These are phyloP conservation scores for Aphodius granarius DNA, from an alignment of 2,888 invertebrate species.

Conservation along the genomic window DNA sequence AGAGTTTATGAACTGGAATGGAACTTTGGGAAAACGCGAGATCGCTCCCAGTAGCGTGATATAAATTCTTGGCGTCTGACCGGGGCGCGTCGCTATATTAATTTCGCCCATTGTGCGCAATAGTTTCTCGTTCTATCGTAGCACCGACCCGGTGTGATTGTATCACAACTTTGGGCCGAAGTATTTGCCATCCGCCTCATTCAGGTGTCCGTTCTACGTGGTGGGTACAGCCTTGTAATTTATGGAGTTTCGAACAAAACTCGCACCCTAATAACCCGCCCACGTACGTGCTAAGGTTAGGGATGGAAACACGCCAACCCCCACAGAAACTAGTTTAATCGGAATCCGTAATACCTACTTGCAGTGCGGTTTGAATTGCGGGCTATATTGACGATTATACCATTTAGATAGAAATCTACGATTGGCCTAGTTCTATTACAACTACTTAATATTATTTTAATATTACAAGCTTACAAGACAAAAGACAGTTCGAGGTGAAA, in stretches of 20 bases:
- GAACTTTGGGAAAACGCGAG: slow-evolving; percentile 7
- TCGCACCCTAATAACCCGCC: slow-evolving; percentile 11
- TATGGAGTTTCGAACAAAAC: slow-evolving; percentile 14
- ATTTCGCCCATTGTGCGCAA: slow-evolving; percentile 24
- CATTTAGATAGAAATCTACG: neutral
- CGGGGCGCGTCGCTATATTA: slow-evolving; percentile 22
- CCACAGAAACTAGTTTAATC: slow-evolving; percentile 10
- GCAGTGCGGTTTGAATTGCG: neutral
- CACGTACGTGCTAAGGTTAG: neutral
- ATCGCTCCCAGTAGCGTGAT: slow-evolving; percentile 14
- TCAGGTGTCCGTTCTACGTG: slow-evolving; percentile 12
- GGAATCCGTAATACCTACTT: neutral
- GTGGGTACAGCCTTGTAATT: slow-evolving; percentile 2
- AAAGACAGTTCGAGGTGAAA: no score
- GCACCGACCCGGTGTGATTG: neutral
- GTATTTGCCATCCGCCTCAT: slow-evolving; percentile 6
- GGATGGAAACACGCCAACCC: neutral
- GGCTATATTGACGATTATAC: neutral
- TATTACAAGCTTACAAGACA: no score
- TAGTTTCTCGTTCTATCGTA: slow-evolving; percentile 9
- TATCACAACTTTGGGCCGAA: slow-evolving; percentile 3
- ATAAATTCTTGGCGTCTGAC: slow-evolving; percentile 27
- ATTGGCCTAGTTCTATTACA: neutral
- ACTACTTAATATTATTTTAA: no score
- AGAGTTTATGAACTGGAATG: slow-evolving; percentile 15